These are phyloP conservation scores for Cichladusa arquata DNA, from an alignment of 2,113 vertebrate genomes.

Conservation along the genomic window DNA sequence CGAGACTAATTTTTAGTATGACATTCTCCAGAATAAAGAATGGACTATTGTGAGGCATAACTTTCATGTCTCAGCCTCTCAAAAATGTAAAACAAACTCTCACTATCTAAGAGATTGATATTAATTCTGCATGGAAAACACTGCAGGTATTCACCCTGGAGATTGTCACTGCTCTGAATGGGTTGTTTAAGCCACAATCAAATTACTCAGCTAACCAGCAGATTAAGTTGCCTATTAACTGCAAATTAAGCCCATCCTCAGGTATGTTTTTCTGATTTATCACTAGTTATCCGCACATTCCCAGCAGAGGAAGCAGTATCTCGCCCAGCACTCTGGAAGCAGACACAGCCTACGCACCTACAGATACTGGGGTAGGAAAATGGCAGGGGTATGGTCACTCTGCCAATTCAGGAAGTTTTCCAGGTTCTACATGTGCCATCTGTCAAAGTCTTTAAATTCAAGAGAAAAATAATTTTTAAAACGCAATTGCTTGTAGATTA, in stretches of 20 bases:
- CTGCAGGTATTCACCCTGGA: neutral
- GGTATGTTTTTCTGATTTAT: neutral
- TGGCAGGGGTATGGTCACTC: conserved; percentile 51
- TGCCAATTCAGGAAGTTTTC: conserved; percentile 64
- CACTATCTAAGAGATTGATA: neutral
- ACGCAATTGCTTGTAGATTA: neutral
- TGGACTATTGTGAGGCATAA: neutral
- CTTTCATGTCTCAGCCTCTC: neutral
- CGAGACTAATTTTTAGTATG: neutral
- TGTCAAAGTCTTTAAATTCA: conserved; percentile 51
- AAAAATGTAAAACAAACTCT: neutral
- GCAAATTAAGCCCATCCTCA: neutral
- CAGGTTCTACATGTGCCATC: conserved; percentile 62
- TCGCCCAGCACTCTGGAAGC: neutral
- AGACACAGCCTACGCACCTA: conserved; percentile 46
- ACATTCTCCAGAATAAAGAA: neutral
- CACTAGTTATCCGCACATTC: neutral
- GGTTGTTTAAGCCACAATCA: neutral
- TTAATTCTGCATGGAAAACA: neutral
- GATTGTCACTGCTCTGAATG: neutral
- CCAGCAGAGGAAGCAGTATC: neutral
- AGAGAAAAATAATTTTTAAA: conserved; percentile 42
- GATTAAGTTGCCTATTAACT: neutral
- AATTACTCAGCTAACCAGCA: neutral
- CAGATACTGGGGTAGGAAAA: conserved; percentile 10